A percentile compares a stretch with the other conserved stretches of the same genome.
These are phyloP conservation scores for Dryobotodes eremita DNA, from an alignment of 2,888 invertebrate species.

Conservation along the genomic window DNA sequence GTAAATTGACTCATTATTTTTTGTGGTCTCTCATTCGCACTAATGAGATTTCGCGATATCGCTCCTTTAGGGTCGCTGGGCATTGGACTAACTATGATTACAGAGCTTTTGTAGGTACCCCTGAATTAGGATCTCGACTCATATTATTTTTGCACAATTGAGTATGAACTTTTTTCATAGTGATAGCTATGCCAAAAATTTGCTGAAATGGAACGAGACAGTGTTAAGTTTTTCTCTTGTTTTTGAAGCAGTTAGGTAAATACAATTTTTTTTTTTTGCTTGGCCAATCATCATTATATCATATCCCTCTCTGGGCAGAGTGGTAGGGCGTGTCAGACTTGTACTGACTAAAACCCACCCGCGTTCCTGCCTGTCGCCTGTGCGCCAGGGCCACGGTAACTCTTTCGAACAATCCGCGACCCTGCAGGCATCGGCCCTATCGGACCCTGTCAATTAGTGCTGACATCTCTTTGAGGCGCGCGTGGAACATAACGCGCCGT, in stretches of 20 bases:
- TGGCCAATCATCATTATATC: too few relatives aligned
- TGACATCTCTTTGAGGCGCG: too few relatives aligned
- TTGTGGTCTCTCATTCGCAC: slow-evolving; percentile 79
- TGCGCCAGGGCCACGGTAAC: too few relatives aligned
- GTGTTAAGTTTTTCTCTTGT: background rate
- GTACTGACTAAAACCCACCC: too few relatives aligned
- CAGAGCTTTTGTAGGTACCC: slow-evolving; percentile 18
- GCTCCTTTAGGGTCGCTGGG: slow-evolving; percentile 52
- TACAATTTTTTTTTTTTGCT: too few relatives aligned
- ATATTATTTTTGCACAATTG: slow-evolving; percentile 27
- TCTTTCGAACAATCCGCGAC: too few relatives aligned
- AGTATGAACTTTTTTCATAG: slow-evolving; percentile 14
- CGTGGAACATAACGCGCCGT: too few relatives aligned
- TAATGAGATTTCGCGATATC: slow-evolving; percentile 83
- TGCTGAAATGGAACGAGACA: slow-evolving; percentile 5
- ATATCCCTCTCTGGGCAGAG: too few relatives aligned
- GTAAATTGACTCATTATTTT: slow-evolving; percentile 81
- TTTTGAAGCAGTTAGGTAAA: background rate
- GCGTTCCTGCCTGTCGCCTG: too few relatives aligned
- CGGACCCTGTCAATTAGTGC: too few relatives aligned
- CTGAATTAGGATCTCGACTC: slow-evolving; percentile 10
- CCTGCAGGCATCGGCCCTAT: too few relatives aligned
- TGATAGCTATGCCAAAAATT: background rate
- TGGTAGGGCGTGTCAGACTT: too few relatives aligned
- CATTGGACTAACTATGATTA: slow-evolving; percentile 47